These are phyloP conservation scores for Gasteruption jaculator DNA, from an alignment of 2,888 invertebrate species.

Conservation along the genomic window DNA sequence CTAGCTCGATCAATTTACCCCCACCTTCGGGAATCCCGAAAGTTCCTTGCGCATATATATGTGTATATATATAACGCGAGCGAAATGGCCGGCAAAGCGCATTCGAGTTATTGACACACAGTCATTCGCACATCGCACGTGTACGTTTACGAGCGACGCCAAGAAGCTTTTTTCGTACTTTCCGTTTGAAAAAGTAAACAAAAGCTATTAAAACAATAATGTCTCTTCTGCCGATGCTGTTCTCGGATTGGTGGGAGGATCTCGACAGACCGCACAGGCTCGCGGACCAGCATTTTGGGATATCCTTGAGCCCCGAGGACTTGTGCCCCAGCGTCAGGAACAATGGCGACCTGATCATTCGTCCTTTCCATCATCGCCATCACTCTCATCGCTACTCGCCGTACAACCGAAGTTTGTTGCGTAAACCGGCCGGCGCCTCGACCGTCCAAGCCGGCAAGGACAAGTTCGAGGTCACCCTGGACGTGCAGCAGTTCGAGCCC, in stretches of 20 bases:
- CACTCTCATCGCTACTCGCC: conserved; percentile 19
- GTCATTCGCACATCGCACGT: too few species aligned
- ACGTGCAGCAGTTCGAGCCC: conserved; percentile 73
- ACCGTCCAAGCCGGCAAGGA: conserved; percentile 62
- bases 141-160: too few species aligned
- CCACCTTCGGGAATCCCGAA: too few species aligned
- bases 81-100: too few species aligned
- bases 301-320: conserved; percentile 63
- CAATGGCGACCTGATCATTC: conserved; percentile 25
- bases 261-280: conserved; percentile 42
- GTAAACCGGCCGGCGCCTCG: conserved; percentile 54
- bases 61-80: too few species aligned
- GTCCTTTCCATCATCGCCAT: conserved; percentile 18
- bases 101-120: too few species aligned
- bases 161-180: too few species aligned
- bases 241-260: conserved; percentile 32
- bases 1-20: too few species aligned
- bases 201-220: conserved; percentile 23
- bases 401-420: conserved; percentile 17
- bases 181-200: too few species aligned
- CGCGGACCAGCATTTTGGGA: conserved; percentile 75
- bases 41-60: too few species aligned
- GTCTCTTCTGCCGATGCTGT: conserved; percentile 30
- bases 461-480: conserved; percentile 66
- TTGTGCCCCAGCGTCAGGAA: conserved; percentile 22